phyloP scores from a whole-genome alignment of 2,113 vertebrate genomes.

The Suricata suricatta region DNA sequence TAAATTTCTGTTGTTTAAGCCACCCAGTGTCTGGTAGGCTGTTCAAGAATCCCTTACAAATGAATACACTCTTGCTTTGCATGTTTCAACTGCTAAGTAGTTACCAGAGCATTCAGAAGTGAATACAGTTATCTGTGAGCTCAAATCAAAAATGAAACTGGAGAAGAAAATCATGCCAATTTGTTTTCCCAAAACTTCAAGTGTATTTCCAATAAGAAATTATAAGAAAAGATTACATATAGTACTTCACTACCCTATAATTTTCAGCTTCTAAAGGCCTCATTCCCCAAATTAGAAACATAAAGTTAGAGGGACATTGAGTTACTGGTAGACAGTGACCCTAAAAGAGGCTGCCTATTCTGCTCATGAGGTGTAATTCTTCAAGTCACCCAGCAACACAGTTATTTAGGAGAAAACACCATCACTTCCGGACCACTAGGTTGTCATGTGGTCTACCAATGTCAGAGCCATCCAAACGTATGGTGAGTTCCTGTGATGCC shows the following conservation, averaged over 20 bases:
- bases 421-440: background rate
- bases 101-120: background rate
- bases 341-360: background rate
- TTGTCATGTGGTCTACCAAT: background rate
- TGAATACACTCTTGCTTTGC: background rate
- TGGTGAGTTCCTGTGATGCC: background rate
- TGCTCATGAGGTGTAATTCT: conserved; percentile 31
- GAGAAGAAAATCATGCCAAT: background rate
- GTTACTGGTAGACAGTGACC: conserved; percentile 11
- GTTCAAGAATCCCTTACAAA: background rate
- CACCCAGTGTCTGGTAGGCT: background rate
- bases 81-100: background rate
- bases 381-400: background rate
- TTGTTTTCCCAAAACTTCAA: background rate
- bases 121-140: background rate
- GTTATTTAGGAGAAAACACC: conserved; percentile 3
- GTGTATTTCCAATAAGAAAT: conserved; percentile 9
- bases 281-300: conserved; percentile 50
- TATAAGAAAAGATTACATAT: background rate
- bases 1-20: background rate
- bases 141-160: conserved; percentile 18
- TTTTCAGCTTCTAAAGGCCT: background rate
- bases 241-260: background rate
- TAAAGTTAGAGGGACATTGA: conserved; percentile 45
- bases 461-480: background rate